These are phyloP conservation scores for Collichthys lucidus DNA, from an alignment of 2,113 vertebrate species.

Conservation along the genomic window DNA sequence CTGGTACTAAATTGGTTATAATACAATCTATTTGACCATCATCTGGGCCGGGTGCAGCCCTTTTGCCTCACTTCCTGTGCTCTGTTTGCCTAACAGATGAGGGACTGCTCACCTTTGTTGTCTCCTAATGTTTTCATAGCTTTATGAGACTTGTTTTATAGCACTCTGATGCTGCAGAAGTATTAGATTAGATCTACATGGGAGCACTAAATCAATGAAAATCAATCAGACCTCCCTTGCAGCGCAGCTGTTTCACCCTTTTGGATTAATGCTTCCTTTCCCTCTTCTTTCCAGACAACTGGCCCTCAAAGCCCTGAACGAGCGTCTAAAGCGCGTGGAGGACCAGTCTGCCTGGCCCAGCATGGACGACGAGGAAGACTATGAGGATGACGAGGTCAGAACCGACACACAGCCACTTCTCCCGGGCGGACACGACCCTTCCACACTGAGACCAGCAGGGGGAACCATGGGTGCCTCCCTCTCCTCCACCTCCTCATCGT, in stretches of 20 bases:
- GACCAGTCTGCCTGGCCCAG: slow-evolving; percentile 96
- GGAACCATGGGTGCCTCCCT: slow-evolving; percentile 71
- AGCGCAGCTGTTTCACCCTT: background rate
- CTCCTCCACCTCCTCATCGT: slow-evolving; percentile 58
- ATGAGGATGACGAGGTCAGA: slow-evolving; percentile 89
- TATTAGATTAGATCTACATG: background rate
- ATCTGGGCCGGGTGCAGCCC: background rate
- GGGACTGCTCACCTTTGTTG: background rate
- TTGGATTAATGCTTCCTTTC: background rate
- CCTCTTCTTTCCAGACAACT: slow-evolving; percentile 87
- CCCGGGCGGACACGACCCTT: slow-evolving; percentile 67
- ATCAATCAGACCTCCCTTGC: background rate
- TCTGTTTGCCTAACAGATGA: background rate
- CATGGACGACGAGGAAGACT: slow-evolving; percentile 97
- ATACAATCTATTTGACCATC: background rate
- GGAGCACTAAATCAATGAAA: background rate
- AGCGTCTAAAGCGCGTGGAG: slow-evolving; percentile 95
- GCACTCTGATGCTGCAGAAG: background rate
- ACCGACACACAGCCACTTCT: slow-evolving; percentile 83
- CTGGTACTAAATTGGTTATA: background rate
- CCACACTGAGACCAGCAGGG: slow-evolving; percentile 51
- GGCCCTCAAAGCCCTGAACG: slow-evolving; percentile 96
- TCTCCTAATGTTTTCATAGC: background rate
- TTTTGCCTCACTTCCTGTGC: background rate
- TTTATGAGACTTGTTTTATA: background rate